Base-by-base conservation (phyloP, 2,113 vertebrate genomes). In the Brevimyrus niger region DNA sequence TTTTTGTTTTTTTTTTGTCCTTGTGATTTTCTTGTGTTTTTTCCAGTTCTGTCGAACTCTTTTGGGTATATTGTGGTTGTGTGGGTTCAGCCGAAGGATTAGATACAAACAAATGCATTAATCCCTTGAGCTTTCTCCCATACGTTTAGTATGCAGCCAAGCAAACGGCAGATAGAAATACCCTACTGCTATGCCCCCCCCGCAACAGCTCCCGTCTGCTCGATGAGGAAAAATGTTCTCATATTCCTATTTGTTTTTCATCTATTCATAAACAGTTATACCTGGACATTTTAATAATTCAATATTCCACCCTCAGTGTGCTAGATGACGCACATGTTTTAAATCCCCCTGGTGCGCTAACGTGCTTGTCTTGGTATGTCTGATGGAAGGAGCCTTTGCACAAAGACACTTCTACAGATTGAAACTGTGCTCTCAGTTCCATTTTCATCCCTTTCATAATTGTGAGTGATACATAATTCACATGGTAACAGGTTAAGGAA, bases 51-150 rank as follows among this genome's bases (percentile, higher is more conserved):
- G 15, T 58, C 55, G 61, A 85, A 90, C 84, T 92, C 90, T 89
- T 90, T 89, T 86, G 91, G 90, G 91, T 91, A 89, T 89, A 89
- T 87, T 80, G 91, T 90, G 84, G 89, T 91, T 88, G 89, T 76
- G 87, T 61, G 17, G 73, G 90, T 88, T 91, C 83, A 90, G 86
- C 85, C 91, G 89, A 87, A 91, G 91, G 90, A 92, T 92, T 92
- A 91, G 88, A 92, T 87, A 90, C 90, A 90, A 93, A 90, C 90
- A 92, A 92, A 88, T 87, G 89, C 89, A 76, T 90, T 89, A 91
- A 89, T 93, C 92, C 90, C 92, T 48, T 19, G 88, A 89, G 91
- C 87, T 88, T 88, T 80, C 86, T 88, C 80, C 65, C 86, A 85
- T 53, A 90, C 89, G 65, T 88, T 91, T 91, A 91, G 88, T 91